These are phyloP conservation scores for Struthidea cinerea DNA, from an alignment of 2,113 vertebrate genomes.

Conservation along the genomic window DNA sequence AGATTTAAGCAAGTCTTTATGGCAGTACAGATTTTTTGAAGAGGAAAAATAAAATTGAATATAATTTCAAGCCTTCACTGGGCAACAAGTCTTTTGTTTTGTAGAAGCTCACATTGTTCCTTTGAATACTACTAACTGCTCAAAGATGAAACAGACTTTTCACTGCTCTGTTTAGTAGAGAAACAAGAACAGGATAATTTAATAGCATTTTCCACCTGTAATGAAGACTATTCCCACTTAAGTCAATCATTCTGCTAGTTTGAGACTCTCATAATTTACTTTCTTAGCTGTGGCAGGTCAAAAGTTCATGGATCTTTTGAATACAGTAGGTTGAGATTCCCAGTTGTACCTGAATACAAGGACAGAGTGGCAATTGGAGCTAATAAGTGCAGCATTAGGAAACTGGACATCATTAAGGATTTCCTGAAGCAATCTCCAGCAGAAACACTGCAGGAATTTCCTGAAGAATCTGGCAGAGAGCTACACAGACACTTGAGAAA, in stretches of 20 bases:
- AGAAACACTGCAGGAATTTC: not conserved
- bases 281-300: not conserved
- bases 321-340: not conserved
- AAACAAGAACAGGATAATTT: not conserved
- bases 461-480: conserved; percentile 23
- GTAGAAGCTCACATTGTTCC: not conserved
- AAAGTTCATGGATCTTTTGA: not conserved
- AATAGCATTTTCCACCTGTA: not conserved
- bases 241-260: not conserved
- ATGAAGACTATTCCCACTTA: not conserved
- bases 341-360: not conserved
- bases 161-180: not conserved
- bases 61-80: not conserved
- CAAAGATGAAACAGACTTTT: not conserved
- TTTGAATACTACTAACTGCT: not conserved
- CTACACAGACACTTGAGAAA: not conserved
- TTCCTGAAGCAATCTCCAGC: conserved; percentile 35
- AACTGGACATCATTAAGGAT: conserved; percentile 36
- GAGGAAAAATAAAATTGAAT: not conserved
- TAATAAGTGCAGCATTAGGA: conserved; percentile 24
- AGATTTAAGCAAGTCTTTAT: not conserved
- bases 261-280: not conserved
- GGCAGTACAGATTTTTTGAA: not conserved
- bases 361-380: not conserved
- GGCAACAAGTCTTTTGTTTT: not conserved